phyloP scores from a whole-genome alignment of 2,113 vertebrate species.

The Bettongia penicillata region DNA sequence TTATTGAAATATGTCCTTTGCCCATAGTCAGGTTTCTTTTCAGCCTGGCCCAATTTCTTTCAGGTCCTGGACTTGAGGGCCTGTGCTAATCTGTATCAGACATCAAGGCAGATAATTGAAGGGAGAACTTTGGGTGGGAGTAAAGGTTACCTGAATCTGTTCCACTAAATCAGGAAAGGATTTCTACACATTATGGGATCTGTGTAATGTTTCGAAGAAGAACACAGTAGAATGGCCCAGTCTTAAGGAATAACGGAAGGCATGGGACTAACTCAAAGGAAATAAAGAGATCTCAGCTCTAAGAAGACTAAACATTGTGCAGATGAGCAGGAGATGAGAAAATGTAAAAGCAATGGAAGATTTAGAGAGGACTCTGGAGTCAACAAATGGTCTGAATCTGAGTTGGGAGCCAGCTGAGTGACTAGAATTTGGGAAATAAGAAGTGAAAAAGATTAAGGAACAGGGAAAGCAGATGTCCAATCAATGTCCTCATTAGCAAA shows the following conservation, averaged over 20 bases:
- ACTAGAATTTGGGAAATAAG: constrained; percentile 37
- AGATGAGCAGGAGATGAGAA: constrained; percentile 48
- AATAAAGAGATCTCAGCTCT: constrained; percentile 39
- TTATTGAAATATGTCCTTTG: constrained; percentile 82
- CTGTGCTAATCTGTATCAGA: constrained; percentile 83
- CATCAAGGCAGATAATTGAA: constrained; percentile 82
- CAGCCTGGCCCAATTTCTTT: constrained; percentile 82
- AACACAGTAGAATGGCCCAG: constrained; percentile 61
- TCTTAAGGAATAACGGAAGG: constrained; percentile 46
- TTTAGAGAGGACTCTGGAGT: constrained; percentile 25
- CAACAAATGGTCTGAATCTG: constrained; percentile 32
- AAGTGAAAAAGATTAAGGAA: constrained; percentile 1
- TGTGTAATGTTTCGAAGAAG: constrained; percentile 70
- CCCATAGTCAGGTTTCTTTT: constrained; percentile 80
- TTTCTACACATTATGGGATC: constrained; percentile 66
- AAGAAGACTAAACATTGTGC: constrained; percentile 52
- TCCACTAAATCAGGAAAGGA: constrained; percentile 68
- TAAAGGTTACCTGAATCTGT: constrained; percentile 76
- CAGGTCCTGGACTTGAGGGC: constrained; percentile 81
- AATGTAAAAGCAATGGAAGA: constrained; percentile 25
- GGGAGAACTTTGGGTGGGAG: constrained; percentile 72
- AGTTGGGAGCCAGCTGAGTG: constrained; percentile 17
- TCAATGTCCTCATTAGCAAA: constrained; percentile 49
- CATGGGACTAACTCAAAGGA: constrained; percentile 34
- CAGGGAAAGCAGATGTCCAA: constrained; percentile 55